Conservation (phyloP, 2,888 invertebrate species). For the Heliothis peltigera region DNA sequence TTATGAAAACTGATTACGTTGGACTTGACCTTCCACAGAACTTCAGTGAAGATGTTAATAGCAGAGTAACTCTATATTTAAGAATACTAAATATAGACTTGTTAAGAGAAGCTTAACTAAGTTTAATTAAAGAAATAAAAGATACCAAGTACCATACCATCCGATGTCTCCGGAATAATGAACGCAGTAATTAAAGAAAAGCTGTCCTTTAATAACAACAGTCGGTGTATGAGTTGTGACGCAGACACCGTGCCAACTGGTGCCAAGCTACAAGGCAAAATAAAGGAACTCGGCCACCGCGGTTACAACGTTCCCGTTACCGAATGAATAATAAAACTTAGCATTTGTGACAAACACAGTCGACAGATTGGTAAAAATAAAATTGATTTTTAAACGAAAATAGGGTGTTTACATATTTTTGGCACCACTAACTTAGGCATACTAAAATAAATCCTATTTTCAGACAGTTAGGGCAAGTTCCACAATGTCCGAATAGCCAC, state of each 20-base stretch:
- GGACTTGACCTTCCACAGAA: too few relatives aligned
- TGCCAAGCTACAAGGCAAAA: conserved; percentile 55
- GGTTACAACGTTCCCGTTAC: conserved; percentile 61
- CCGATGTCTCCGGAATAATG: neutral
- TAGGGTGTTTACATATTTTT: neutral
- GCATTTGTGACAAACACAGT: conserved; percentile 27
- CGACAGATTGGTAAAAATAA: conserved; percentile 1
- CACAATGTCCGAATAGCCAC: too few relatives aligned
- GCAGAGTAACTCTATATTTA: too few relatives aligned
- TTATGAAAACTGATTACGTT: too few relatives aligned
- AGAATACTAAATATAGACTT: too few relatives aligned
- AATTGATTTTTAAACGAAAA: neutral
- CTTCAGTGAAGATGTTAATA: too few relatives aligned
- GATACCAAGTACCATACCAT: neutral
- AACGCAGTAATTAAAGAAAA: conserved; percentile 31
- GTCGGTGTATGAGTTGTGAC: conserved; percentile 28
- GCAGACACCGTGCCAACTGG: conserved; percentile 60
- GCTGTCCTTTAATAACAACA: conserved; percentile 29
- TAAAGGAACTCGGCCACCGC: conserved; percentile 55
- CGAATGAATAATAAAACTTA: conserved; percentile 58
- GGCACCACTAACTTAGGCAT: neutral
- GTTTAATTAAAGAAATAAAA: neutral
- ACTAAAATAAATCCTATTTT: neutral
- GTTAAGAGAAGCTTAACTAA: too few relatives aligned
- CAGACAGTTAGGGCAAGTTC: too few relatives aligned